Percentiles rank a stretch among this genome's conserved stretches.
phyloP scores from a whole-genome alignment of 2,113 vertebrate genomes.

The Pseudopodoces humilis region DNA sequence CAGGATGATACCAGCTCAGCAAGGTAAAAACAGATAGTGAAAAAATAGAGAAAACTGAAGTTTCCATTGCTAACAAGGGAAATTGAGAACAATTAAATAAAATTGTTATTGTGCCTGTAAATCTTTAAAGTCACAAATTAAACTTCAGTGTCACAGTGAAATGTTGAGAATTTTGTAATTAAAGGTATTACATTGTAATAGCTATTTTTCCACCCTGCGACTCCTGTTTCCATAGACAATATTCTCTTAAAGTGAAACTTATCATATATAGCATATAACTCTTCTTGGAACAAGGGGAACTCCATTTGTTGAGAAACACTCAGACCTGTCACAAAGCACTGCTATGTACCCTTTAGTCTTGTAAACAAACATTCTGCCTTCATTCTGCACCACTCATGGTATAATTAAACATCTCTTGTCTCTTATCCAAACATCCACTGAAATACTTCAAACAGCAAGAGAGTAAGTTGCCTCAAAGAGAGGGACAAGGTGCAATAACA shows the following conservation, averaged over 20 bases:
- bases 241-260: not conserved
- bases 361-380: conserved; percentile 21
- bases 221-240: not conserved
- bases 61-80: not conserved
- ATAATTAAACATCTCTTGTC: conserved; percentile 19
- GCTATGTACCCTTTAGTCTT: not conserved
- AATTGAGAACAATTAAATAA: not conserved
- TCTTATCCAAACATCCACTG: conserved; percentile 31
- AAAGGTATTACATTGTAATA: not conserved
- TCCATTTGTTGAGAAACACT: conserved; percentile 9
- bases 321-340: not conserved
- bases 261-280: not conserved
- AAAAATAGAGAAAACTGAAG: not conserved
- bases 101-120: not conserved
- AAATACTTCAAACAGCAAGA: not conserved
- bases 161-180: not conserved
- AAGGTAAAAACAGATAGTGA: not conserved
- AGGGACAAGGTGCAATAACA: not conserved
- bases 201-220: not conserved
- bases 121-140: not conserved
- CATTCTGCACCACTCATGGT: not conserved
- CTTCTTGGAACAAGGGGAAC: not conserved
- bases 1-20: not conserved
- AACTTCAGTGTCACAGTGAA: not conserved
- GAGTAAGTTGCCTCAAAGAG: not conserved